Conservation (phyloP, 2,888 invertebrate genomes). For the Pogonocherus hispidulus region DNA sequence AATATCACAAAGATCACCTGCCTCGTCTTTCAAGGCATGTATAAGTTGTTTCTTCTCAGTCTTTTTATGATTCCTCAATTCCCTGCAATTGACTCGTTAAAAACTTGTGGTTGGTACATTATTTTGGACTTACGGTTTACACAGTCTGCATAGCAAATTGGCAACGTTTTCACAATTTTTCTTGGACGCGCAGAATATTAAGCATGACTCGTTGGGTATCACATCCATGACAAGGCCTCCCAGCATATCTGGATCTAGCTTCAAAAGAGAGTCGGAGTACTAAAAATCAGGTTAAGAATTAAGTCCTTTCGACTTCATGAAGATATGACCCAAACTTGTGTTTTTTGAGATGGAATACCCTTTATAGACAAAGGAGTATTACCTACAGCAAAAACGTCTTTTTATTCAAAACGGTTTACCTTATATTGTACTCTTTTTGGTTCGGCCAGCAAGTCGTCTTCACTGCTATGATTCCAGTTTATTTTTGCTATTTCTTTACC, state of each 20-base stretch:
- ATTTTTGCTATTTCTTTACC: constrained; percentile 73
- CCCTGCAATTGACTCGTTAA: no score
- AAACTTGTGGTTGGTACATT: not conserved
- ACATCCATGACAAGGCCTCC: constrained; percentile 86
- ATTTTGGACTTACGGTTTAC: constrained; percentile 61
- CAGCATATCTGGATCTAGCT: constrained; percentile 84
- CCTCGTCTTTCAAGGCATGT: constrained; percentile 75
- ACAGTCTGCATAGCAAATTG: constrained; percentile 78
- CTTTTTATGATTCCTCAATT: constrained; percentile 71
- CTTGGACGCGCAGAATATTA: constrained; percentile 95
- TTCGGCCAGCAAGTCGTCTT: constrained; percentile 72
- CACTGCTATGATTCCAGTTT: constrained; percentile 67
- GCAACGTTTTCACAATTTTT: constrained; percentile 95
- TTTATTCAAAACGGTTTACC: constrained; percentile 62
- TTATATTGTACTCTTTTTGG: constrained; percentile 70
- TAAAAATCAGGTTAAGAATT: constrained; percentile 60
- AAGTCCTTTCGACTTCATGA: no score
- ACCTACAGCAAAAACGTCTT: no score
- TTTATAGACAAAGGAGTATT: no score
- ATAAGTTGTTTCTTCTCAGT: constrained; percentile 75
- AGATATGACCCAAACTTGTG: no score
- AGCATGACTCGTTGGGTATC: constrained; percentile 82
- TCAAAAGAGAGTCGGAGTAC: constrained; percentile 74
- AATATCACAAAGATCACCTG: constrained; percentile 76
- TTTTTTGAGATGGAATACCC: no score